Evolutionary conservation across 2,797 vertebrate genomes (phyloP).

Genomic region (Gallinago solitaria): DNA sequence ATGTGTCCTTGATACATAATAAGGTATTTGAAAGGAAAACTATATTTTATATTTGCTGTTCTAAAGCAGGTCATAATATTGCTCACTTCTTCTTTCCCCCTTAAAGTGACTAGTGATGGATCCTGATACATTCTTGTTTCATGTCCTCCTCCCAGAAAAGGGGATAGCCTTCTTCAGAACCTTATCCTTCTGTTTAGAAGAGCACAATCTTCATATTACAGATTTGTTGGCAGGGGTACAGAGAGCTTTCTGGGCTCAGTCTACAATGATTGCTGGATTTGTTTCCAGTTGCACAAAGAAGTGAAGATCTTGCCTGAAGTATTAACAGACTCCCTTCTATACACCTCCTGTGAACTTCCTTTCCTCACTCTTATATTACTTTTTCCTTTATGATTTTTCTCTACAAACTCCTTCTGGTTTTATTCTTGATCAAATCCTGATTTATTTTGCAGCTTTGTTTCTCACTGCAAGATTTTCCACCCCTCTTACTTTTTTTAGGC

Average conservation of each 20-base stretch:
- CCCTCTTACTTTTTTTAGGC: background rate
- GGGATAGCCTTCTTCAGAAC: background rate
- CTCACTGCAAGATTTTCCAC: background rate
- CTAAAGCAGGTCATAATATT: background rate
- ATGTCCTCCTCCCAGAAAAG: background rate
- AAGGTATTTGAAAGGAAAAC: background rate
- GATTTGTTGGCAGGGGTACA: constrained; percentile 5
- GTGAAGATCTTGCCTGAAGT: background rate
- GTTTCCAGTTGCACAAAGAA: constrained; percentile 18
- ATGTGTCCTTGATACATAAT: background rate
- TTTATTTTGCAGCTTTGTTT: constrained; percentile 42
- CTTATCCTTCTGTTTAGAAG: background rate
- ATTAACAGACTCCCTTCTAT: background rate
- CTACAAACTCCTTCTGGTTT: background rate
- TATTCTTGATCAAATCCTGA: constrained; percentile 27
- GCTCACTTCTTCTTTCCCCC: background rate
- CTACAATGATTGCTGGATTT: background rate
- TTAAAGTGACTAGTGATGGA: background rate
- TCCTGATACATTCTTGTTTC: background rate
- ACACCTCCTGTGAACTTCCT: constrained; percentile 25
- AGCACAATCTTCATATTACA: background rate
- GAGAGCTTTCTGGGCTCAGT: background rate
- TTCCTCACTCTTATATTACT: background rate
- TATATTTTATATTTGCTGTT: background rate
- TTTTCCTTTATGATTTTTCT: background rate